Evolutionary conservation across 2,888 invertebrate genomes (phyloP), one percentile per base, ranked within the genome.

Genomic region (Melangyna quadrimaculata): DNA sequence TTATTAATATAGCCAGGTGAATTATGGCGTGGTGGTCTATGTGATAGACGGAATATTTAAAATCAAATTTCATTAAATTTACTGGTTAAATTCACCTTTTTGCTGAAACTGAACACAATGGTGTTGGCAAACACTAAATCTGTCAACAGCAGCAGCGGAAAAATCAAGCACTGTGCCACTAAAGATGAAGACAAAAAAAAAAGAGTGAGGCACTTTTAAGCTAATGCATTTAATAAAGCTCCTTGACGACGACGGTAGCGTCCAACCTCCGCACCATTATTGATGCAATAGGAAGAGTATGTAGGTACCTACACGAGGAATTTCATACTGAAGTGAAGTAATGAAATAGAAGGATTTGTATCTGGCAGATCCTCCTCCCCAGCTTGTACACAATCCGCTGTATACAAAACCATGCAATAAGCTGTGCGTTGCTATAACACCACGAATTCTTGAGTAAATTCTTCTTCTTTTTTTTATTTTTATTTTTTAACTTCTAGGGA

Each of bases 281-380:
- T 71, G 17, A 4, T 27, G 2, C 17, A 22, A n/a, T 1, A 29
- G 7, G 7, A 12, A 8, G 27, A 24, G 51, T 0, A n/a, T n/a
- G n/a, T n/a, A n/a, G n/a, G n/a, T 22, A 12, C 2, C 0, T 0
- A 8, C 12, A 24, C 24, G 17, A 61, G 24, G 35, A 71, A 29
- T 37, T n/a, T 43, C 37, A 57, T 37, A 8, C 48, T 65, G 45
- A 48, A 67, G 51, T 67, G 22, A 22, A 73, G 72, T 78, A 78
- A 78, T 73, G 65, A 78, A n/a, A 73, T 78, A 48, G 73, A 67
- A 48, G 65, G 73, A 73, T 79, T 79, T 73, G 65, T 65, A 72
- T 53, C 63, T 45, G 35, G 45, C 40, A 67, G 29, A 24, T 73
- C 24, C 40, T 79, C 51, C 57, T n/a, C 22, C 29, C 7, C 40